These are phyloP conservation scores for Deroplatys truncata DNA, from an alignment of 2,888 invertebrate species.

Conservation along the genomic window DNA sequence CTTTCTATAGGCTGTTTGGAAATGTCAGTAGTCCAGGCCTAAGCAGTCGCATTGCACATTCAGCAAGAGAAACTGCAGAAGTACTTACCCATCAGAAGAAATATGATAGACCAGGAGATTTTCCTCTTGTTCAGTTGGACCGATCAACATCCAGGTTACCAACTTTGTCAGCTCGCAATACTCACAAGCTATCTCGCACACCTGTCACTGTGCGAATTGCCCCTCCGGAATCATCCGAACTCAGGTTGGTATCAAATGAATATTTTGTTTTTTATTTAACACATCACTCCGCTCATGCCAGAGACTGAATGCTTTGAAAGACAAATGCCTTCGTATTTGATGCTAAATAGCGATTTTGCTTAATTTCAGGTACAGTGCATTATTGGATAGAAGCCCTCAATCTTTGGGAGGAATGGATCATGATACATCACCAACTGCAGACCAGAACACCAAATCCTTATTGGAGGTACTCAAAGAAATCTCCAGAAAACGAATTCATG, in stretches of 20 bases:
- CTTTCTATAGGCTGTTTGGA: neutral
- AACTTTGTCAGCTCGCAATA: neutral
- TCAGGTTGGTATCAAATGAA: neutral
- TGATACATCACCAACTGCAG: neutral
- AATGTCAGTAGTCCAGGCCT: conserved; percentile 1
- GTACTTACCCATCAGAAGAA: conserved; percentile 1
- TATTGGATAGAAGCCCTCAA: neutral
- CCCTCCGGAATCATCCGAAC: neutral
- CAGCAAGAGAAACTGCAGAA: neutral
- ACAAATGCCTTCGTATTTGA: neutral
- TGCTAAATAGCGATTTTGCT: neutral
- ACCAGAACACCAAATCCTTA: conserved; percentile 5
- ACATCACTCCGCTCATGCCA: neutral
- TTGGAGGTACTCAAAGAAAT: conserved; percentile 16
- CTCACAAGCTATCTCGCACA: neutral
- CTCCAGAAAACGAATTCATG: conserved; percentile 11
- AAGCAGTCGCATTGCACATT: conserved; percentile 2
- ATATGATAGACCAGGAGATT: neutral
- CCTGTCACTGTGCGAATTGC: neutral
- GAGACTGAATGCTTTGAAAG: neutral
- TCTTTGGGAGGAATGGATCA: neutral
- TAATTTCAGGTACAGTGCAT: neutral
- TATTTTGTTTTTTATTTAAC: neutral
- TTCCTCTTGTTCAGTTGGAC: conserved; percentile 4
- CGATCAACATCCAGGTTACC: neutral